Percentiles rank a stretch among this genome's conserved stretches.
phyloP scores from a whole-genome alignment of 2,113 vertebrate genomes.

The Lutjanus erythropterus region DNA sequence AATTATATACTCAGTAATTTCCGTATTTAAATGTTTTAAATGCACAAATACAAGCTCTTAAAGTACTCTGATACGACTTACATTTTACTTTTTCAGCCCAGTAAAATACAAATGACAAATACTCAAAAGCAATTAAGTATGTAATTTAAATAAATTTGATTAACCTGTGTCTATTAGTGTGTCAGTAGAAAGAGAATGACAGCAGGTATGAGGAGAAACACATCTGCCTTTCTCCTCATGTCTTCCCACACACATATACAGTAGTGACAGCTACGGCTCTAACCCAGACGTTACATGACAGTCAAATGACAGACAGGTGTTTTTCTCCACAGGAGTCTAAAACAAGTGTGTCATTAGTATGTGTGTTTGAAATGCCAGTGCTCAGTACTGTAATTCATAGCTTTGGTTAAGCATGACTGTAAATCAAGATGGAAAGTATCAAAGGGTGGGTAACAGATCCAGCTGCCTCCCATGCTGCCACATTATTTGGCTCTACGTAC shows the following conservation, averaged over 20 bases:
- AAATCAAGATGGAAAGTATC: conserved; percentile 33
- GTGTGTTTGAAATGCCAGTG: conserved; percentile 21
- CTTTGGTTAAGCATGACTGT: conserved; percentile 13
- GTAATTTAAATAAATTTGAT: no score
- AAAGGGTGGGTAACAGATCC: conserved; percentile 7
- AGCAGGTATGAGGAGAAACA: neutral
- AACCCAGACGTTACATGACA: conserved; percentile 10
- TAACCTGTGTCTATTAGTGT: neutral
- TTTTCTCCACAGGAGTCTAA: neutral
- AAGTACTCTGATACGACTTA: no score
- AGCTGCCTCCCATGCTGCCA: conserved; percentile 23
- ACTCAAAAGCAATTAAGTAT: no score
- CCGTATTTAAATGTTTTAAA: no score
- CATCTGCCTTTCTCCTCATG: neutral
- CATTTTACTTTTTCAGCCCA: no score
- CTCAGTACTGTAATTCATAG: conserved; percentile 38
- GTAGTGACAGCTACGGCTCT: neutral
- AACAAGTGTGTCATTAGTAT: conserved; percentile 12
- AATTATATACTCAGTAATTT: no score
- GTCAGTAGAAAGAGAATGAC: neutral
- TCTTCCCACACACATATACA: neutral
- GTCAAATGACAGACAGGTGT: neutral
- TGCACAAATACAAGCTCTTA: no score
- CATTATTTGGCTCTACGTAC: conserved; percentile 17
- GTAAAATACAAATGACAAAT: no score